Percentiles rank a stretch among this genome's conserved stretches.
Evolutionary conservation across 2,113 vertebrate species (phyloP).

Genomic region (Hiodon tergisus): DNA sequence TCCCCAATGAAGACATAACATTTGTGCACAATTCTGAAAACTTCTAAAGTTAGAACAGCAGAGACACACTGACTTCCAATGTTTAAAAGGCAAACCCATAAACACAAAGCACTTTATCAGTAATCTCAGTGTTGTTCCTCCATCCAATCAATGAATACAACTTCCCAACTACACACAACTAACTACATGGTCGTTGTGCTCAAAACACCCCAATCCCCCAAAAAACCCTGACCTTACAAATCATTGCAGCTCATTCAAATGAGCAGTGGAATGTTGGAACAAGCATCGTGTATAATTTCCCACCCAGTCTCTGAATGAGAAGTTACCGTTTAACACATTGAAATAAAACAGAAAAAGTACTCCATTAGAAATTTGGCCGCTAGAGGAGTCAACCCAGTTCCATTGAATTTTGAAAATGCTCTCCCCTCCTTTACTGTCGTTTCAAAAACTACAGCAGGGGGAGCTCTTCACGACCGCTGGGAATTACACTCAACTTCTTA

Average conservation of each 20-base stretch:
- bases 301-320: conserved; percentile 25
- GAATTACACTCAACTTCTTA: neutral
- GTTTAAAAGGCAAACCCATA: neutral
- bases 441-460: conserved; percentile 18
- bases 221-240: neutral
- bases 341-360: conserved; percentile 9
- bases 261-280: conserved; percentile 7
- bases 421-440: conserved; percentile 2
- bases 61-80: neutral
- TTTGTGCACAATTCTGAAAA: neutral
- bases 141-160: conserved; percentile 17
- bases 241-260: neutral
- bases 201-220: neutral
- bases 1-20: neutral
- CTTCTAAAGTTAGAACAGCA: neutral
- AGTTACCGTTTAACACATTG: conserved; percentile 1
- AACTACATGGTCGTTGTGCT: neutral
- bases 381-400: neutral
- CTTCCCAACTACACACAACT: conserved; percentile 3
- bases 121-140: neutral
- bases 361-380: neutral
- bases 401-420: conserved; percentile 2
- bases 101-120: neutral
- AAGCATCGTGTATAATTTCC: neutral
- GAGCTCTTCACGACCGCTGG: conserved; percentile 13